Conservation (phyloP, 2,113 vertebrate species). For the Neodontobutis hainanensis region DNA sequence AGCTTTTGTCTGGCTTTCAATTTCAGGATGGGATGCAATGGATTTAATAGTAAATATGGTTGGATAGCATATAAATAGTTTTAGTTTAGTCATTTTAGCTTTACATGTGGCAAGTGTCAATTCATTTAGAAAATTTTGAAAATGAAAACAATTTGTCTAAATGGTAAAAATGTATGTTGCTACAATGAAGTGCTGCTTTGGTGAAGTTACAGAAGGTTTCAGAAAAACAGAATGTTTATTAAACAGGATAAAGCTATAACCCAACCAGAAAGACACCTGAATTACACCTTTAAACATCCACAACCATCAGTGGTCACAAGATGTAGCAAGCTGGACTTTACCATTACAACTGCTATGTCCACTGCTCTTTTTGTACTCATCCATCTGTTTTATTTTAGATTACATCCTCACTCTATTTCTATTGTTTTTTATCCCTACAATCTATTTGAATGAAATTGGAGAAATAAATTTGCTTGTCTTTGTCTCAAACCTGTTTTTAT, state of each 20-base stretch:
- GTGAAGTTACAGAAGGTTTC: too few species aligned
- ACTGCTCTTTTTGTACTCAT: conserved; percentile 32
- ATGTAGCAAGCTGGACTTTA: not conserved
- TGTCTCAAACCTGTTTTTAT: conserved; percentile 19
- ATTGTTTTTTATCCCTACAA: conserved; percentile 41
- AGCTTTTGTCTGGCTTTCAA: conserved; percentile 10
- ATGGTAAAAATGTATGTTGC: too few species aligned
- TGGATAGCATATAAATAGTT: not conserved
- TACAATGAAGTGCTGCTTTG: too few species aligned
- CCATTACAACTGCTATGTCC: conserved; percentile 13
- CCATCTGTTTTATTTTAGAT: not conserved
- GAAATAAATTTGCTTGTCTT: conserved; percentile 44
- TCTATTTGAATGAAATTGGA: conserved; percentile 67
- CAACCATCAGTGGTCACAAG: not conserved
- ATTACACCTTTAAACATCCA: not conserved
- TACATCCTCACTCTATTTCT: conserved; percentile 14
- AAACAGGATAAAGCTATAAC: too few species aligned
- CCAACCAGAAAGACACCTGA: too few species aligned
- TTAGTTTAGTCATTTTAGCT: not conserved
- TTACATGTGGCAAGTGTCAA: too few species aligned
- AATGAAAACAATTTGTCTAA: too few species aligned
- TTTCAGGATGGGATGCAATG: not conserved
- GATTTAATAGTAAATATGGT: not conserved
- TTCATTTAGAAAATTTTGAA: too few species aligned
- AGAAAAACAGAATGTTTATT: too few species aligned